A percentile compares a stretch with the other conserved stretches of the same genome.
Evolutionary conservation across 1,140 invertebrate genomes (phyloP).

Genomic region (Oncopeltus fasciatus): DNA sequence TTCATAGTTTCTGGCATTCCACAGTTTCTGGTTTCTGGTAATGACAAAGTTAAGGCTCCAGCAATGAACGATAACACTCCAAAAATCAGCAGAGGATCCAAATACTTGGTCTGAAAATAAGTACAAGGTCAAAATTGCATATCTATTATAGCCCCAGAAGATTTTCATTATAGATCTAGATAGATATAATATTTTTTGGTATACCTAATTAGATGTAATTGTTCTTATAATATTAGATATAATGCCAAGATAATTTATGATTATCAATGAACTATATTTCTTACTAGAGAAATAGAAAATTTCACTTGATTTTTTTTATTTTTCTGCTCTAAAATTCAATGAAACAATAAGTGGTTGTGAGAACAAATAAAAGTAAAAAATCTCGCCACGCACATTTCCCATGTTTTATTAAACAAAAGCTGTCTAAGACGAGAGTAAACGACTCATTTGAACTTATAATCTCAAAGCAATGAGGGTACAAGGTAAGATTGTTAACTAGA

Average conservation of each 20-base stretch:
- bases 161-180: not conserved
- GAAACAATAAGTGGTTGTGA: too few species aligned
- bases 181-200: not conserved
- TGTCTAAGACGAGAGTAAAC: too few species aligned
- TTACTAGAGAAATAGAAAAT: too few species aligned
- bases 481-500: too few species aligned
- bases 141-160: not conserved
- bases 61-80: constrained; percentile 45
- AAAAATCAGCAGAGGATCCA: constrained; percentile 45
- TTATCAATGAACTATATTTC: too few species aligned
- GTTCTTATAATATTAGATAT: not conserved
- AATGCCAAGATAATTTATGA: not conserved
- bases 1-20: constrained; percentile 52
- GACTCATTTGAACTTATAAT: too few species aligned
- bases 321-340: too few species aligned
- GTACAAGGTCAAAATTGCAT: not conserved
- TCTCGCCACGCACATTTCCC: too few species aligned
- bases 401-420: too few species aligned
- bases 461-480: too few species aligned
- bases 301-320: too few species aligned
- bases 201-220: not conserved
- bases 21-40: constrained; percentile 51
- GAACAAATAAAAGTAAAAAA: too few species aligned
- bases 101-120: constrained; percentile 32
- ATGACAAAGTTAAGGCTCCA: constrained; percentile 40